Conservation (phyloP, 2,797 vertebrate genomes). For the Pseudochirops cupreus region DNA sequence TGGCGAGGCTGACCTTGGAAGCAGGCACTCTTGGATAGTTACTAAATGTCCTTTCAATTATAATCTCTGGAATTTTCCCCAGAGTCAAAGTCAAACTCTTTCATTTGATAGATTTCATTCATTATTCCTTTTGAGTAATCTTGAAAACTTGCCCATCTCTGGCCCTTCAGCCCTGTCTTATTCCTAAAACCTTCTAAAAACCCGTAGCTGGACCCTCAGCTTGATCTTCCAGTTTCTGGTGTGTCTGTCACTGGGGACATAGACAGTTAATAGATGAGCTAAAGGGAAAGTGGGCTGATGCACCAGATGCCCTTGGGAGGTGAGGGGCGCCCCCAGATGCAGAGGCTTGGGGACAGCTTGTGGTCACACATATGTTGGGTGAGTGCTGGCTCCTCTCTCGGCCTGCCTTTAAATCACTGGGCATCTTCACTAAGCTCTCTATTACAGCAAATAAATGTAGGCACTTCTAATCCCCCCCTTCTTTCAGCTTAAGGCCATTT, state of each 20-base stretch:
- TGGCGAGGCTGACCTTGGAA: background rate
- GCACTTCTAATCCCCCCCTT: background rate
- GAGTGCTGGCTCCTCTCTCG: background rate
- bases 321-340: background rate
- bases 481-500: background rate
- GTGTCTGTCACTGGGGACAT: background rate
- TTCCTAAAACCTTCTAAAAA: background rate
- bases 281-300: background rate
- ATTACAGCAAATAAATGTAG: background rate
- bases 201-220: background rate
- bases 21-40: background rate
- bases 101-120: background rate
- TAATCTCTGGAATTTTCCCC: background rate
- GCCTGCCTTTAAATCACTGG: background rate
- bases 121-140: background rate
- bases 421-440: background rate
- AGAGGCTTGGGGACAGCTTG: background rate
- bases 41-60: background rate
- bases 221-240: background rate
- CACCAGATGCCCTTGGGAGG: too few species aligned
- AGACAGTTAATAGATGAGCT: background rate
- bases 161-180: background rate
- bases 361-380: accelerated
- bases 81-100: background rate
- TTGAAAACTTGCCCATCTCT: background rate